phyloP scores from a whole-genome alignment of 2,888 invertebrate genomes.

The Xestia sexstrigata region DNA sequence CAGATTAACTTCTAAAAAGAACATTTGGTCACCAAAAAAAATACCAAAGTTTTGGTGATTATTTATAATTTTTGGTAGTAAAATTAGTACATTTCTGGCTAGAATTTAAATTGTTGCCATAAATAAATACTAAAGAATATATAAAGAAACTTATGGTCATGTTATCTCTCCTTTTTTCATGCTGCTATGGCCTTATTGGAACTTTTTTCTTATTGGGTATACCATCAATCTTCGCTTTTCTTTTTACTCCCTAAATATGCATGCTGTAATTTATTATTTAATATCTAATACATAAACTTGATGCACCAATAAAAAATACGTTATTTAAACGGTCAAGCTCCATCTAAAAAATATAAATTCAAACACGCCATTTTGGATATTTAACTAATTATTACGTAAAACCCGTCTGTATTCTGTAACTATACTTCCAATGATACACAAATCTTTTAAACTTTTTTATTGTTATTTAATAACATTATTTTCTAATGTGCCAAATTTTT shows the following conservation, averaged over 20 bases:
- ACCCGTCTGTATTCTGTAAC: slow-evolving; percentile 68
- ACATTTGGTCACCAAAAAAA: background rate
- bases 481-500: slow-evolving; percentile 81
- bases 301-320: slow-evolving; percentile 87
- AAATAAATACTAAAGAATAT: slow-evolving; percentile 44
- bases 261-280: slow-evolving; percentile 75
- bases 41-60: background rate
- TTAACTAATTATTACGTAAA: slow-evolving; percentile 68
- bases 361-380: slow-evolving; percentile 88
- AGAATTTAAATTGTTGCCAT: slow-evolving; percentile 18
- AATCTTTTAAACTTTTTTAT: slow-evolving; percentile 72
- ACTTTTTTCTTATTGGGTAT: slow-evolving; percentile 88
- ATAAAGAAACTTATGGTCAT: slow-evolving; percentile 85
- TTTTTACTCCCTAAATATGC: slow-evolving; percentile 77
- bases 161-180: slow-evolving; percentile 85
- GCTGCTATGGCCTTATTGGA: slow-evolving; percentile 88
- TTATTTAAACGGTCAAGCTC: slow-evolving; percentile 88
- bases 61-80: background rate
- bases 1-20: background rate
- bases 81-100: slow-evolving; percentile 22
- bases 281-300: slow-evolving; percentile 72
- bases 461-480: slow-evolving; percentile 65
- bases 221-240: slow-evolving; percentile 74
- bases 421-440: slow-evolving; percentile 83
- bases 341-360: slow-evolving; percentile 88